Evolutionary conservation across 2,888 invertebrate species (phyloP).

Genomic region (Megaustenia siamemsis): DNA sequence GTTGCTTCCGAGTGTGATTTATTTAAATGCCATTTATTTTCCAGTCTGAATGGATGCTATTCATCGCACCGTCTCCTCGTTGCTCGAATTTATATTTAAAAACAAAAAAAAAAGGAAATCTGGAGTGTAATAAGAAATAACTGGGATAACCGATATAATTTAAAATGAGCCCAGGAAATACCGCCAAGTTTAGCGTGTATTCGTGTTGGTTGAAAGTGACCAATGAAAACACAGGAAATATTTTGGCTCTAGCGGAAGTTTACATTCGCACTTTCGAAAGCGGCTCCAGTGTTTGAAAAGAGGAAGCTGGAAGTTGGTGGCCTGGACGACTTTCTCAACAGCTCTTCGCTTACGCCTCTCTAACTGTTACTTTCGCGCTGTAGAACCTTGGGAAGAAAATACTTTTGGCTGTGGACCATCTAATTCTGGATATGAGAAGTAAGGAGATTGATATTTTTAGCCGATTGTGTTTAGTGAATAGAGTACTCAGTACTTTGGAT

Average conservation of each 20-base stretch:
- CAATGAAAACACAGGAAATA: slow-evolving; percentile 33
- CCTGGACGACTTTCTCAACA: background rate
- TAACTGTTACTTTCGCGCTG: slow-evolving; percentile 24
- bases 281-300: slow-evolving; percentile 43
- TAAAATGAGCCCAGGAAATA: slow-evolving; percentile 22
- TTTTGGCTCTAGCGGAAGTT: slow-evolving; percentile 44
- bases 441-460: background rate
- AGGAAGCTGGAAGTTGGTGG: background rate
- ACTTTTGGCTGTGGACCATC: slow-evolving; percentile 5
- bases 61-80: too few relatives aligned
- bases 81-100: too few relatives aligned
- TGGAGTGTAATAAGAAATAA: too few relatives aligned
- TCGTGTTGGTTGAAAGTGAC: slow-evolving; percentile 20
- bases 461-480: too few relatives aligned
- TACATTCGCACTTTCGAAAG: slow-evolving; percentile 41
- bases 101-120: too few relatives aligned
- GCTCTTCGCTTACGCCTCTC: background rate
- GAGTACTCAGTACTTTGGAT: too few relatives aligned
- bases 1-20: too few relatives aligned
- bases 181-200: slow-evolving; percentile 42
- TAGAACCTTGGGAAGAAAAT: background rate
- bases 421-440: slow-evolving; percentile 32
- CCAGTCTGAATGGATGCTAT: too few relatives aligned
- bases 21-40: too few relatives aligned
- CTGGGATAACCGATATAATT: background rate